phyloP scores from a whole-genome alignment of 2,888 invertebrate genomes.

The Rhingia rostrata region DNA sequence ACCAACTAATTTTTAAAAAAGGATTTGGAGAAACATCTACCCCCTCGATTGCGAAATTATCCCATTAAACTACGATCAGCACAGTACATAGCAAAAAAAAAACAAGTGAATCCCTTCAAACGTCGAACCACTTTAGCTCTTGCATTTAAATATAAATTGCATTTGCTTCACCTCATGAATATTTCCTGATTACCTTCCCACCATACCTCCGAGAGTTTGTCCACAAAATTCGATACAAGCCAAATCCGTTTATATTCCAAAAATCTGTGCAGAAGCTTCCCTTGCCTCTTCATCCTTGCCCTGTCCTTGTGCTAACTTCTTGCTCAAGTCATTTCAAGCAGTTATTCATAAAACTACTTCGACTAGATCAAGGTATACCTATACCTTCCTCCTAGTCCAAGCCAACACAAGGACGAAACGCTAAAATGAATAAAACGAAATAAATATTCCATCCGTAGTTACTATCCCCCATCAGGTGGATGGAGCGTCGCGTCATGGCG shows the following conservation, averaged over 20 bases:
- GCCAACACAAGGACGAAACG: constrained; percentile 25
- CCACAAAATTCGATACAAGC: constrained; percentile 49
- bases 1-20: not conserved
- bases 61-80: constrained; percentile 13
- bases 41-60: constrained; percentile 1
- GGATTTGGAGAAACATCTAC: not conserved
- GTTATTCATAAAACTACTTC: constrained; percentile 51
- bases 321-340: constrained; percentile 25
- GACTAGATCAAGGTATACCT: not conserved
- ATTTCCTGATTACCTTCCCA: constrained; percentile 51
- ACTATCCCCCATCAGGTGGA: constrained; percentile 14
- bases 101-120: constrained; percentile 26
- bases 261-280: not conserved
- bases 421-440: constrained; percentile 54
- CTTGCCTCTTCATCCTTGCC: not conserved
- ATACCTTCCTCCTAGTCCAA: constrained; percentile 11
- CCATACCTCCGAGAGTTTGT: constrained; percentile 1
- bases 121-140: constrained; percentile 36
- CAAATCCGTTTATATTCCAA: constrained; percentile 35
- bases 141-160: constrained; percentile 68
- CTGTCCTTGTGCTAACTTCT: constrained; percentile 8
- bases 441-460: constrained; percentile 52
- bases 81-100: constrained; percentile 3
- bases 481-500: not conserved
- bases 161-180: constrained; percentile 64